Evolutionary conservation across 2,888 invertebrate species (phyloP).

Genomic region (Stenichneumon culpator): DNA sequence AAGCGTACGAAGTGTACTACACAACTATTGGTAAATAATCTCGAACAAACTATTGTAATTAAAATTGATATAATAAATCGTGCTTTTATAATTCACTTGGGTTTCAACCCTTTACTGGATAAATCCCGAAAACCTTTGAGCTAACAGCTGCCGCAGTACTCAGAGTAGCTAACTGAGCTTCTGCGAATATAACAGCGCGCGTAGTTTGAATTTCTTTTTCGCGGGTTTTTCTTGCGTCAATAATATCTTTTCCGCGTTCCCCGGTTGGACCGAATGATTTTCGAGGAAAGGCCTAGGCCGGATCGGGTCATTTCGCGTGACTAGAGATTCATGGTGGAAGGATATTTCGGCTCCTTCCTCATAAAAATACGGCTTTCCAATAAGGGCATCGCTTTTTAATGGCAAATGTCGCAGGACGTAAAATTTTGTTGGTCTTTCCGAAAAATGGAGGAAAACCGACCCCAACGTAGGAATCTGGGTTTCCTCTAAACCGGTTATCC

Average conservation of each 20-base stretch:
- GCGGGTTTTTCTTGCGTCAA: not conserved
- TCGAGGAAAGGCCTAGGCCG: not conserved
- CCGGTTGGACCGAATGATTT: not conserved
- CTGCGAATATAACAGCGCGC: too few species aligned
- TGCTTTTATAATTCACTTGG: too few species aligned
- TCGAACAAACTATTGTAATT: too few species aligned
- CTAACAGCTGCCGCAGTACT: too few species aligned
- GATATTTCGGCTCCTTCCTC: not conserved
- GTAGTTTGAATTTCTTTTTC: conserved; percentile 11
- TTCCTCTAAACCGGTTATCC: conserved; percentile 15
- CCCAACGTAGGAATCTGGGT: conserved; percentile 13
- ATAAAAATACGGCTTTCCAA: not conserved
- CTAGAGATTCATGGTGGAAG: not conserved
- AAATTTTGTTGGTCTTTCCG: conserved; percentile 14
- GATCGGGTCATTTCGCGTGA: not conserved
- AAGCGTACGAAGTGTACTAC: too few species aligned
- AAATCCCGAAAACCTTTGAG: too few species aligned
- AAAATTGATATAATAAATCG: too few species aligned
- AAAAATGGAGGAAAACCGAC: conserved; percentile 5
- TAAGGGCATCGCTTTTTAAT: not conserved
- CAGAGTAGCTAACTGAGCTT: too few species aligned
- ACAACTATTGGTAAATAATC: too few species aligned
- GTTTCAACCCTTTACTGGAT: too few species aligned
- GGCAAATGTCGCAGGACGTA: not conserved
- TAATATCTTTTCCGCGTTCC: not conserved